Evolutionary conservation across 2,888 invertebrate species (phyloP).

Genomic region (Cremastinae sp.): DNA sequence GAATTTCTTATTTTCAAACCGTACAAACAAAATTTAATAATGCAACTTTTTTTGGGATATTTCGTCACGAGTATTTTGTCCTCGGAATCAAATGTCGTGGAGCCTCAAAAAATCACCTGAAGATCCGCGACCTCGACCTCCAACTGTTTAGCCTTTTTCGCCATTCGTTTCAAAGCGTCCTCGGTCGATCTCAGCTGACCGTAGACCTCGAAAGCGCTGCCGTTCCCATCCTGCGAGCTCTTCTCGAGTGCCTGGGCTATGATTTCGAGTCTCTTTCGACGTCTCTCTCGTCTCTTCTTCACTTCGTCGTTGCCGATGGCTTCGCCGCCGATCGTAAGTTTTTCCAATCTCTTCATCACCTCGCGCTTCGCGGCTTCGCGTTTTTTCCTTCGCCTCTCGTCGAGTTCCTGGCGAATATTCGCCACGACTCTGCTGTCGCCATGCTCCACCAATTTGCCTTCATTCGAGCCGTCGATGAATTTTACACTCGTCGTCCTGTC

Average conservation of each 20-base stretch:
- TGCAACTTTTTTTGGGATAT: too few relatives aligned
- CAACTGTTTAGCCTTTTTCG: slow-evolving; percentile 74
- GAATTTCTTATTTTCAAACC: too few relatives aligned
- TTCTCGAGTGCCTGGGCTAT: slow-evolving; percentile 75
- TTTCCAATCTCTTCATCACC: slow-evolving; percentile 75
- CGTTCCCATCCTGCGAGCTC: slow-evolving; percentile 75
- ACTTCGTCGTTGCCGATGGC: slow-evolving; percentile 74
- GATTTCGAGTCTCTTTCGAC: slow-evolving; percentile 73
- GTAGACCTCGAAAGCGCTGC: slow-evolving; percentile 77
- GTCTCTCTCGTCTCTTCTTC: slow-evolving; percentile 68
- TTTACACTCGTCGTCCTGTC: not conserved
- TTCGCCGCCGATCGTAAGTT: slow-evolving; percentile 77
- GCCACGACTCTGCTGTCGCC: slow-evolving; percentile 59
- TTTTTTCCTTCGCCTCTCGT: slow-evolving; percentile 72
- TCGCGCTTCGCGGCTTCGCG: slow-evolving; percentile 76
- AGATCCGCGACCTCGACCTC: slow-evolving; percentile 77
- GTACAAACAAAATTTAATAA: not conserved
- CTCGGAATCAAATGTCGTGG: not conserved
- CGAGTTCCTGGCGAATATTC: slow-evolving; percentile 68
- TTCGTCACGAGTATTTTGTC: not conserved
- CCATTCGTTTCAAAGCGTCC: slow-evolving; percentile 77
- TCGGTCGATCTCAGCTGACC: slow-evolving; percentile 77
- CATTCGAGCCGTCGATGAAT: slow-evolving; percentile 3
- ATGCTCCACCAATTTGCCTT: slow-evolving; percentile 3
- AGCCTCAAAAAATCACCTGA: slow-evolving; percentile 66